Evolutionary conservation across 2,113 vertebrate species (phyloP), one percentile per base, ranked within the genome.

Genomic region (Neoarius graeffei): DNA sequence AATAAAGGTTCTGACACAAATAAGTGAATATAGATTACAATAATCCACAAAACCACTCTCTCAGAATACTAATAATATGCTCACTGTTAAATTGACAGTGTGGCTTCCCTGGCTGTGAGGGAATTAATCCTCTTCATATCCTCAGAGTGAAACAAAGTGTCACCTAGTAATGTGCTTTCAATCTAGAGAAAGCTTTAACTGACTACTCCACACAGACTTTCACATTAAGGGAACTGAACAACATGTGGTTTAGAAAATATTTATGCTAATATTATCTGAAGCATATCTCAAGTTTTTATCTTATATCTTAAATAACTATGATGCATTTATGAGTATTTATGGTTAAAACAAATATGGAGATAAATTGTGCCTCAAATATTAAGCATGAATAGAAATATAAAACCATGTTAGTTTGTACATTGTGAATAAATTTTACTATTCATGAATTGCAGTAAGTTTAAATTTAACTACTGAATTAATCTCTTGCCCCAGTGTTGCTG

Each of bases 21-120:
- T 71, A 86, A 89, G 82, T 87, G 85, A 81, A 64, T 83, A 27
- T 84, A 88, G 83, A 80, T 85, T 54, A 88, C 77, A 73, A 88
- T 74, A 85, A 88, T 81, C 25, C 76, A 83, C 48, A 62, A 60
- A 88, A 59, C 71, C 76, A 81, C 76, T 81, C 19, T 88, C 62
- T 85, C 35, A 54, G 54, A 81, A 81, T 60, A 81, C 14, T 77
- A 84, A 87, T 15, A 84, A 50, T 82, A 59, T 56, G 66, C 52
- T 81, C 42, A 15, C 20, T 48, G 56, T 42, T 81, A 73, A 88
- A 85, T 52, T 82, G 66, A 82, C 86, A 82, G 13, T 59, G 20
- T 82, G 35, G 27, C 62, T 81, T 57, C 80, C 20, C 42, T 81
- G 17, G 76, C n/a, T 56, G 76, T 67, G 25, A 71, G 85, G 23